phyloP scores from a whole-genome alignment of 2,888 invertebrate genomes.

The Scaptomyza parva region DNA sequence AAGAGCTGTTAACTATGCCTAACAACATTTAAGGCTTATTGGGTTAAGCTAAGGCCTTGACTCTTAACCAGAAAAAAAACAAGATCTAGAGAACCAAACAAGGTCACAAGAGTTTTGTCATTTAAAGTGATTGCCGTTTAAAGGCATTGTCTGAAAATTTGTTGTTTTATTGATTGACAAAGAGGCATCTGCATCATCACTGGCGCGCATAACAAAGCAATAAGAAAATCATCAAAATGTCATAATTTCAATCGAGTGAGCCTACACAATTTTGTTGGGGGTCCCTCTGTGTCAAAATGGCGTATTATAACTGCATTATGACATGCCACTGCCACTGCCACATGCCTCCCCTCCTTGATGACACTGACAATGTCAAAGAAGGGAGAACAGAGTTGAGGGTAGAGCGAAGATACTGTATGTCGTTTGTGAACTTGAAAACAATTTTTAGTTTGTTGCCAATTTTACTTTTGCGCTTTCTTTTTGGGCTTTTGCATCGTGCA shows the following conservation, averaged over 20 bases:
- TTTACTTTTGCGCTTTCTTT: slow-evolving; percentile 27
- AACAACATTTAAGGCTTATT: slow-evolving; percentile 44
- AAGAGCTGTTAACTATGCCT: slow-evolving; percentile 36
- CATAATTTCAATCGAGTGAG: slow-evolving; percentile 76
- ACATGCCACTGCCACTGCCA: slow-evolving; percentile 74
- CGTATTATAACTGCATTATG: slow-evolving; percentile 81
- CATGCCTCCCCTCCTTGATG: slow-evolving; percentile 34
- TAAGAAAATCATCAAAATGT: slow-evolving; percentile 84
- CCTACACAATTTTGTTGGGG: slow-evolving; percentile 17
- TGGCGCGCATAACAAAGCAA: slow-evolving; percentile 74
- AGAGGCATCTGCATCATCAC: slow-evolving; percentile 33
- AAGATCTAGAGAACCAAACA: slow-evolving; percentile 7
- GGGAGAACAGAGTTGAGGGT: slow-evolving; percentile 9
- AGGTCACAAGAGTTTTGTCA: slow-evolving; percentile 24
- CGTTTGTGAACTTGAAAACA: slow-evolving; percentile 68
- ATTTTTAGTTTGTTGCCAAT: slow-evolving; percentile 39
- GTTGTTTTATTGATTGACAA: slow-evolving; percentile 49
- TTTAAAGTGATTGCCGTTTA: slow-evolving; percentile 54
- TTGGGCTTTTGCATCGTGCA: slow-evolving; percentile 32
- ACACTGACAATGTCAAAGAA: slow-evolving; percentile 37
- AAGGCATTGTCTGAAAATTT: slow-evolving; percentile 8
- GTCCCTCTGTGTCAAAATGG: slow-evolving; percentile 58
- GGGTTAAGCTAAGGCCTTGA: slow-evolving; percentile 33
- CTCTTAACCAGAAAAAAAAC: slow-evolving; percentile 4
- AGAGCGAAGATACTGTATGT: slow-evolving; percentile 13